phyloP scores from a whole-genome alignment of 2,797 vertebrate genomes.

The Muscicapa striata region DNA sequence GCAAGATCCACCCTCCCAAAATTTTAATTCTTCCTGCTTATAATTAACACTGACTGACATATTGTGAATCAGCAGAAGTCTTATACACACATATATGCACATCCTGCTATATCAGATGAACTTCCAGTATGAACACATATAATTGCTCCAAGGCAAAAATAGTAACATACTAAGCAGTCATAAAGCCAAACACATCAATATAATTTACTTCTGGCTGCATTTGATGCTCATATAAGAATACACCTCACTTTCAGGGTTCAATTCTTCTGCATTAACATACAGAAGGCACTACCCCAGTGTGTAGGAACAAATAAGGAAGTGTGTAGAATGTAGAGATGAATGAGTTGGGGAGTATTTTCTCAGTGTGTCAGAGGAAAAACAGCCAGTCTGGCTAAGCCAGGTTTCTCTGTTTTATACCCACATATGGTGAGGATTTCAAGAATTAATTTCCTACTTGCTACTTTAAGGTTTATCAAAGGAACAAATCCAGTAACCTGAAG shows the following conservation, averaged over 20 bases:
- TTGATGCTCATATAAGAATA: neutral
- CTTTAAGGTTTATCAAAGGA: neutral
- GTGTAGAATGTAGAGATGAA: neutral
- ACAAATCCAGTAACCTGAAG: neutral
- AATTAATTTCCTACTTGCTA: neutral
- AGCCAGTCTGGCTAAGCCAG: neutral
- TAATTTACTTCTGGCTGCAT: neutral
- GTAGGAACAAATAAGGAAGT: slow-evolving; percentile 8
- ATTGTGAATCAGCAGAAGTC: neutral
- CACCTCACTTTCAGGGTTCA: neutral
- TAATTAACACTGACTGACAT: neutral
- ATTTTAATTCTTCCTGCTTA: neutral
- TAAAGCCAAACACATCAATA: neutral
- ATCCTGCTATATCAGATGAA: neutral
- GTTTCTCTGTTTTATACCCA: neutral
- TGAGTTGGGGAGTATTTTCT: neutral
- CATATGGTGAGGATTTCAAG: neutral
- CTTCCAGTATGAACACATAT: neutral
- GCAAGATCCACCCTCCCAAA: neutral
- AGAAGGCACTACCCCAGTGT: neutral
- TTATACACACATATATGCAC: neutral
- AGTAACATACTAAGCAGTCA: neutral
- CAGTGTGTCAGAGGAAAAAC: neutral
- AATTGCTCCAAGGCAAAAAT: neutral
- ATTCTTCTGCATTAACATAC: neutral